Evolutionary conservation across 2,888 invertebrate species (phyloP), one percentile per base, ranked within the genome.

Genomic region (Drosophila mettleri): DNA sequence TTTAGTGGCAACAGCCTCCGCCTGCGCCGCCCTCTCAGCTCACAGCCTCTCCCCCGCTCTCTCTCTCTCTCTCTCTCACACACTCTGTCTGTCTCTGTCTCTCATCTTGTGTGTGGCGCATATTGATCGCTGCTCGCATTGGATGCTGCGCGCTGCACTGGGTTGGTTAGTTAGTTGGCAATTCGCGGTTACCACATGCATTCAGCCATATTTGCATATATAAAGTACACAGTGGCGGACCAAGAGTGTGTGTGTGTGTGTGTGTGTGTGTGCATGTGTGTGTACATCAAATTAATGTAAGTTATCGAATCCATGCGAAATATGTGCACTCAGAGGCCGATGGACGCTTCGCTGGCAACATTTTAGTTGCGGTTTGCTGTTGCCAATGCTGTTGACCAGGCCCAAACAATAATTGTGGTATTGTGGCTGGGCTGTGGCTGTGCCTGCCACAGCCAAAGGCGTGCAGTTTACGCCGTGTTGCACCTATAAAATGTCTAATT

Each of bases 401-500:
- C 76, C 75, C 79, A 86, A 86, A 83, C 84, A 86, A 76, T 73
- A 80, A 83, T 76, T 83, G 86, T 67, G 82, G 86, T 72, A 60
- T 66, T 63, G 76, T 24, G 33, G 46, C 59, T 45, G 54, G 57
- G 20, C 55, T 55, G 62, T 53, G 52, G 57, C 65, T 51, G 22
- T 57, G 45, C 10, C 27, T 45, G n/a, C n/a, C 51, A n/a, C 20
- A 39, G 60, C 66, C 18, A 52, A 55, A 59, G 68, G 68, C 68
- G 57, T 80, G 72, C 82, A 82, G 73, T 78, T 75, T 69, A 83
- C 75, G 80, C 83, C 84, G 76, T 79, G 79, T 83, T 83, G 86
- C 86, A 86, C 83, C 83, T 86, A 83, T 83, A 83, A 86, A 83
- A 83, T 83, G 84, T 87, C 86, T 87, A 85, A 85, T 85, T 85